Percentiles rank a stretch among this genome's conserved stretches.
Conservation (phyloP, 2,113 vertebrate genomes). For the Trogon surrucura region DNA sequence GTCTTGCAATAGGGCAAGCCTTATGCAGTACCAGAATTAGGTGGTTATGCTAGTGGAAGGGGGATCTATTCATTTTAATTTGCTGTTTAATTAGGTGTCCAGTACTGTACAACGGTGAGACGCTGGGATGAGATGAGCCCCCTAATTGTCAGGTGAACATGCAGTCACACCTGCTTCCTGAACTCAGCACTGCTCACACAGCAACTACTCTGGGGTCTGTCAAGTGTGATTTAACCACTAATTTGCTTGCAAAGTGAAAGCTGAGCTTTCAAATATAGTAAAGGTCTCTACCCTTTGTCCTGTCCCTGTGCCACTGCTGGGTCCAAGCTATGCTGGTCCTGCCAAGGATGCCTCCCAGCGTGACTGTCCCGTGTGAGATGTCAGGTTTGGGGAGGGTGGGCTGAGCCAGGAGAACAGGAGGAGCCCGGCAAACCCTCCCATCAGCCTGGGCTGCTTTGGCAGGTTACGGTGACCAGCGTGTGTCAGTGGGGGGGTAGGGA, state of each 20-base stretch:
- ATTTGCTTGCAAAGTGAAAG: constrained; percentile 15
- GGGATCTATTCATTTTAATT: not conserved
- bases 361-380: not conserved
- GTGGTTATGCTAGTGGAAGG: not conserved
- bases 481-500: not conserved
- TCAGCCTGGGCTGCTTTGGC: not conserved
- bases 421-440: not conserved
- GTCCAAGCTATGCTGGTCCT: not conserved
- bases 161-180: not conserved
- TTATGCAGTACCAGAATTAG: not conserved
- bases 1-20: not conserved
- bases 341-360: not conserved
- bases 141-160: not conserved
- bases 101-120: not conserved
- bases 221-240: not conserved
- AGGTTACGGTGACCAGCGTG: not conserved
- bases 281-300: not conserved
- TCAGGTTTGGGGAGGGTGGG: not conserved
- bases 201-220: not conserved
- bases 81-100: constrained; percentile 35
- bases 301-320: not conserved
- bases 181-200: not conserved
- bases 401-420: not conserved
- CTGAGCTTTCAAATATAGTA: not conserved
- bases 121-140: not conserved